Evolutionary conservation across 2,113 vertebrate genomes (phyloP).

Genomic region (Dolichallabes microphthalmus): DNA sequence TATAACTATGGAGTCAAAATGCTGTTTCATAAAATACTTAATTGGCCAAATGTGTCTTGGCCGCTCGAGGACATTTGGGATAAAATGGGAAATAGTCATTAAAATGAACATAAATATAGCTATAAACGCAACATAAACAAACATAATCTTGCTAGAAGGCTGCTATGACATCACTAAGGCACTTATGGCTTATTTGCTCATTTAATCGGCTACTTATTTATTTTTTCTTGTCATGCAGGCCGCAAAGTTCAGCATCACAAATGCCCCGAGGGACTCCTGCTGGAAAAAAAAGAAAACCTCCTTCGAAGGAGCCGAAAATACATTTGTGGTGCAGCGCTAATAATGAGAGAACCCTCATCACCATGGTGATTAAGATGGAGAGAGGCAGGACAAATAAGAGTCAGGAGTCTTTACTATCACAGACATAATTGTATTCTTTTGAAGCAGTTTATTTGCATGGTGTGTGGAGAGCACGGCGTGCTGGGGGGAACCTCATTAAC

Average conservation of each 20-base stretch:
- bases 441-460: slow-evolving; percentile 49
- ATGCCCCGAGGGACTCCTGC: slow-evolving; percentile 17
- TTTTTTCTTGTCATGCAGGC: slow-evolving; percentile 2
- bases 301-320: slow-evolving; percentile 28
- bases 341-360: slow-evolving; percentile 36
- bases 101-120: background rate
- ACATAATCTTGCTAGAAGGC: background rate
- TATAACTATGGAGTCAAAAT: background rate
- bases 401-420: slow-evolving; percentile 33
- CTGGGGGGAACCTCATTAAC: slow-evolving; percentile 50
- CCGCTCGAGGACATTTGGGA: background rate
- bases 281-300: slow-evolving; percentile 18
- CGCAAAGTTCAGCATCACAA: background rate
- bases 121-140: too few species aligned
- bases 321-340: slow-evolving; percentile 4
- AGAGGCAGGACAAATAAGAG: slow-evolving; percentile 11
- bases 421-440: slow-evolving; percentile 54
- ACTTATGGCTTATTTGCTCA: slow-evolving; percentile 8
- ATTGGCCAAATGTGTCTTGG: background rate
- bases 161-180: background rate
- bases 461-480: slow-evolving; percentile 25
- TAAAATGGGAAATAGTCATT: background rate
- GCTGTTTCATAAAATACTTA: background rate
- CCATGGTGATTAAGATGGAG: slow-evolving; percentile 38
- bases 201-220: slow-evolving; percentile 18